Conservation (phyloP, 2,888 invertebrate species). For the Mayetiola destructor region DNA sequence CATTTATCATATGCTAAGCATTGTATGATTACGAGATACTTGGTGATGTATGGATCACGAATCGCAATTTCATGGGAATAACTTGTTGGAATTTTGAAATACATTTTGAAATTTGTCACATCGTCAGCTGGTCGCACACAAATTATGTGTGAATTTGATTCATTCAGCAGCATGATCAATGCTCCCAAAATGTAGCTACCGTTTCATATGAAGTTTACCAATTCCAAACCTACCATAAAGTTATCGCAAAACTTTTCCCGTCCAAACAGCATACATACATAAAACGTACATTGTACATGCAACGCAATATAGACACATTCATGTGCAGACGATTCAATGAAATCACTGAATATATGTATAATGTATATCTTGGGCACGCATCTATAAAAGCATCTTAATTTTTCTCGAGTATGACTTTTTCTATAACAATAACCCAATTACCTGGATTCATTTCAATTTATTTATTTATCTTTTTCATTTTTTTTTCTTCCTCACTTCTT, state of each 20-base stretch:
- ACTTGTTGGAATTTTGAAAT: too few species aligned
- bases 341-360: neutral
- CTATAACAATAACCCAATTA: conserved; percentile 14
- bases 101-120: too few species aligned
- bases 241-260: neutral
- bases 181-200: neutral
- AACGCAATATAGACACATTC: neutral
- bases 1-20: too few species aligned
- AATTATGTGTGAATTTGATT: neutral
- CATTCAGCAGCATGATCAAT: neutral
- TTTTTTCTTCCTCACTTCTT: neutral
- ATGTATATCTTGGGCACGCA: neutral
- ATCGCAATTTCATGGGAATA: too few species aligned
- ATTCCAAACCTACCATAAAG: neutral
- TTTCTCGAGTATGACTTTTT: neutral
- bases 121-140: neutral
- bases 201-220: neutral
- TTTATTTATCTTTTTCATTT: neutral
- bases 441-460: conserved; percentile 1
- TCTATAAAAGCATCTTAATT: neutral
- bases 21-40: too few species aligned
- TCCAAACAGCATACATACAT: too few species aligned
- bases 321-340: neutral
- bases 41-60: too few species aligned
- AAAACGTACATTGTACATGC: neutral